These are phyloP conservation scores for Trissoscelio sp. DNA, from an alignment of 2,888 invertebrate genomes.

Conservation along the genomic window DNA sequence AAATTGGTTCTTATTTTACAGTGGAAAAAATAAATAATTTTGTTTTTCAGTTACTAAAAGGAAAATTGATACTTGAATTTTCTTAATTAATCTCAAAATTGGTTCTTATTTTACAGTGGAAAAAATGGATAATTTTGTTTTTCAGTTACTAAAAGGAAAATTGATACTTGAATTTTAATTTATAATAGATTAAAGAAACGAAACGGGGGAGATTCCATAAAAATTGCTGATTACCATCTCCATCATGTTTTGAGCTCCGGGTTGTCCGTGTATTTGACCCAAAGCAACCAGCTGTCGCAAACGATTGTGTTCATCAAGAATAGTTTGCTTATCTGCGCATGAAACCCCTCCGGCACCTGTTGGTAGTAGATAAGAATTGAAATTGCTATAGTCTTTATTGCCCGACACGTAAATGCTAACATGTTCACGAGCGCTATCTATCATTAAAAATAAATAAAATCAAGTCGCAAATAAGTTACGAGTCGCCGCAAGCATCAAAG, in stretches of 20 bases:
- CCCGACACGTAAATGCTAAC: constrained; percentile 47
- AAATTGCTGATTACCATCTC: constrained; percentile 91
- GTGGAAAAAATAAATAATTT: no score
- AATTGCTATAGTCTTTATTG: constrained; percentile 57
- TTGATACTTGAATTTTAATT: no score
- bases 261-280: constrained; percentile 90
- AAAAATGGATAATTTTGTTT: no score
- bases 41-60: no score
- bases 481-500: constrained; percentile 10
- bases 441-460: constrained; percentile 54
- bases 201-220: no score
- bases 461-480: constrained; percentile 30
- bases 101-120: no score
- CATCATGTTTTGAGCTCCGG: constrained; percentile 93
- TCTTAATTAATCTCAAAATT: no score
- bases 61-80: no score
- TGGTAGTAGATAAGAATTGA: constrained; percentile 71
- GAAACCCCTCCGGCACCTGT: constrained; percentile 88
- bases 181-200: no score
- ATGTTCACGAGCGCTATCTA: constrained; percentile 42
- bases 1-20: no score
- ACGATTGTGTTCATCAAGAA: constrained; percentile 92
- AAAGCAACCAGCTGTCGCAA: constrained; percentile 91
- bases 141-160: no score
- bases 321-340: constrained; percentile 89